These are phyloP conservation scores for Papilio gigon DNA, from an alignment of 2,888 invertebrate genomes.

Conservation along the genomic window DNA sequence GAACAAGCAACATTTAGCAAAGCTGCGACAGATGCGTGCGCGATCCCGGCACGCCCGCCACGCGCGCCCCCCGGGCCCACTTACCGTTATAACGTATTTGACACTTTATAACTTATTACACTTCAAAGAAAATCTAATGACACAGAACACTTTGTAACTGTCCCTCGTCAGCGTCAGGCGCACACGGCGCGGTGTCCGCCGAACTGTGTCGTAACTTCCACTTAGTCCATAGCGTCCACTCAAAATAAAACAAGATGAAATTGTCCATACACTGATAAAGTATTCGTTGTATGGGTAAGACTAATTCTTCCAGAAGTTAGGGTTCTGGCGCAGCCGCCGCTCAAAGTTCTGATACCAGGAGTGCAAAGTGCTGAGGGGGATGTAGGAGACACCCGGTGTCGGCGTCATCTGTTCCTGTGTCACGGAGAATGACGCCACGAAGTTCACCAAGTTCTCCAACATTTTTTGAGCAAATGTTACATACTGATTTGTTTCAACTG, in stretches of 20 bases:
- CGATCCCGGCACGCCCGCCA: too few relatives aligned
- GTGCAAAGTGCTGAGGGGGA: slow-evolving; percentile 93
- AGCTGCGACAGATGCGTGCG: neutral
- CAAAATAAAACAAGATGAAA: slow-evolving; percentile 28
- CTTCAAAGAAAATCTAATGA: neutral
- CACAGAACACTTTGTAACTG: neutral
- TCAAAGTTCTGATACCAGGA: slow-evolving; percentile 98
- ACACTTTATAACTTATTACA: neutral
- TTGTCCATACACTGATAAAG: slow-evolving; percentile 4
- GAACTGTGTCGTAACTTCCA: neutral
- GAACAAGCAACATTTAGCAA: neutral
- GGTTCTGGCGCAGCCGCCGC: slow-evolving; percentile 92
- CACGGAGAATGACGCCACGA: slow-evolving; percentile 93
- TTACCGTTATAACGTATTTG: neutral
- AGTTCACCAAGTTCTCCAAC: slow-evolving; percentile 96
- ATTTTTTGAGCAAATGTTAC: slow-evolving; percentile 93
- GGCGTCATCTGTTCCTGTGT: slow-evolving; percentile 90
- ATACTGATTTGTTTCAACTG: slow-evolving; percentile 73
- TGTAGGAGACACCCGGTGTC: slow-evolving; percentile 90
- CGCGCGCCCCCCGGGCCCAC: neutral
- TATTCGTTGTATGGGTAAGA: slow-evolving; percentile 30
- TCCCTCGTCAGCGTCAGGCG: neutral
- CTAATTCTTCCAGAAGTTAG: slow-evolving; percentile 93
- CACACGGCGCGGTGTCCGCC: neutral
- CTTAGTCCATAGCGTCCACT: neutral